Conservation (phyloP, 1,140 invertebrate species). For the Heliothis subflexa region DNA sequence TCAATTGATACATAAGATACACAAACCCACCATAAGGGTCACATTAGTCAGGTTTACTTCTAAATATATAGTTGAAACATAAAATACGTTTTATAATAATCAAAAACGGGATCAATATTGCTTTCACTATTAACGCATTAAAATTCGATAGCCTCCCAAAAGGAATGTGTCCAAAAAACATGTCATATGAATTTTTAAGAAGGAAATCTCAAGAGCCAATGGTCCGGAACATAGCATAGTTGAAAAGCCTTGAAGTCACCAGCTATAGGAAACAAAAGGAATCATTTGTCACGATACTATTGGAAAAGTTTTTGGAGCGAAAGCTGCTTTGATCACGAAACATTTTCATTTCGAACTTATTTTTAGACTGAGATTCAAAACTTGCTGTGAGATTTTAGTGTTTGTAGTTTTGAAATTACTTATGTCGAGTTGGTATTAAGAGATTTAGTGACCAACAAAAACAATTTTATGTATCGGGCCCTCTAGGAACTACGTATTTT, state of each 20-base stretch:
- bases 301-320: constrained; percentile 41
- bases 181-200: constrained; percentile 43
- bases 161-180: constrained; percentile 34
- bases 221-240: constrained; percentile 48
- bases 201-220: constrained; percentile 39
- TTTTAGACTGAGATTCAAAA: constrained; percentile 5
- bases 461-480: too few relatives aligned
- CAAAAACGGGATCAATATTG: too few relatives aligned
- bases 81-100: too few relatives aligned
- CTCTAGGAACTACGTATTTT: too few relatives aligned
- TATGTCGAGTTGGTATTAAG: too few relatives aligned
- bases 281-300: constrained; percentile 50
- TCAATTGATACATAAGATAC: too few relatives aligned
- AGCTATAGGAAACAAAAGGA: constrained; percentile 46
- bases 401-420: background rate
- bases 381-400: background rate
- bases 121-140: constrained; percentile 8
- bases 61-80: too few relatives aligned
- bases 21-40: too few relatives aligned
- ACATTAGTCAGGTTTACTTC: too few relatives aligned
- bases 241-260: constrained; percentile 30
- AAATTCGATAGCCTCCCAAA: constrained; percentile 18
- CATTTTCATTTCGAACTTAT: constrained; percentile 37
- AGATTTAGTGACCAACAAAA: too few relatives aligned
- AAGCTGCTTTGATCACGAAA: constrained; percentile 20